These are phyloP conservation scores for Callipepla squamata DNA, from an alignment of 2,113 vertebrate genomes.

Conservation along the genomic window DNA sequence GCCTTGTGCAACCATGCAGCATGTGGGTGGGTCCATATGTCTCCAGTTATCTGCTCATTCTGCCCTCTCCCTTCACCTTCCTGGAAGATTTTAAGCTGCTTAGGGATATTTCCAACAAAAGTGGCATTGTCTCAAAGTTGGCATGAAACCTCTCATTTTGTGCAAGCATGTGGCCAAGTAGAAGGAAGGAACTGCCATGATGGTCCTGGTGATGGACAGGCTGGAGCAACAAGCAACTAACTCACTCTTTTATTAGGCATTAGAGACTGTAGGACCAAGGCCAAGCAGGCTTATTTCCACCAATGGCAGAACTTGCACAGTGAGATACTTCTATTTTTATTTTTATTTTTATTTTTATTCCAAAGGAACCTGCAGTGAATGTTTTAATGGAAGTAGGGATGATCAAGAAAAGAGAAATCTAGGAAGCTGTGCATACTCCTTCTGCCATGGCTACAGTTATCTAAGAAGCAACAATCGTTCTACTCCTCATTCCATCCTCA, in stretches of 20 bases:
- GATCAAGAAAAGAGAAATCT: background rate
- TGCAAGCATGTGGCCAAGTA: background rate
- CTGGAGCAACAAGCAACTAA: background rate
- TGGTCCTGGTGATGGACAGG: background rate
- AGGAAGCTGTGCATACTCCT: background rate
- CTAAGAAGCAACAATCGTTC: constrained; percentile 30
- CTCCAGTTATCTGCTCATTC: background rate
- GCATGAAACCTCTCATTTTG: background rate
- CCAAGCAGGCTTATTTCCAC: background rate
- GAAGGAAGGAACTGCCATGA: background rate
- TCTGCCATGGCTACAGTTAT: background rate
- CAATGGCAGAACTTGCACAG: background rate
- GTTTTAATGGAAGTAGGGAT: background rate
- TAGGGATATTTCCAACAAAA: background rate
- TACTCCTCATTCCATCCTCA: constrained; percentile 22
- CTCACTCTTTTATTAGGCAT: background rate
- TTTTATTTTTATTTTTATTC: background rate
- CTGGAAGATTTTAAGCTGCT: background rate
- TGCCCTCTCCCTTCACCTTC: background rate
- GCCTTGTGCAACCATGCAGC: background rate
- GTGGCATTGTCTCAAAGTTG: background rate
- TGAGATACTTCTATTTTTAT: background rate
- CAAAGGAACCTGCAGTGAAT: background rate
- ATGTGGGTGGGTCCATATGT: background rate
- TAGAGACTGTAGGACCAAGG: background rate